phyloP scores from a whole-genome alignment of 2,888 invertebrate genomes.

The Phanerotoma sp. region DNA sequence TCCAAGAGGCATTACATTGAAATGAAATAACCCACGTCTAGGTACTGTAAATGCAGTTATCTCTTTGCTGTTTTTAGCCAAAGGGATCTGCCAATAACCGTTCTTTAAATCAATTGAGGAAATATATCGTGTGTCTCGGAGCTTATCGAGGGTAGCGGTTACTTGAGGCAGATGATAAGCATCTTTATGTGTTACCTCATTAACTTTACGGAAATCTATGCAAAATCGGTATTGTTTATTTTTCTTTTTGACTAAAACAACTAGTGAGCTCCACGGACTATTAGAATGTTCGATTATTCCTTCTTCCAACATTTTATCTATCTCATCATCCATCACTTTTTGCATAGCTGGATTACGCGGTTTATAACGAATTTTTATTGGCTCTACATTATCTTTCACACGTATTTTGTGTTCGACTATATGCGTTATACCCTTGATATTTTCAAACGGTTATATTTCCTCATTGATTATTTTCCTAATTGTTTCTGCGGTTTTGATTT shows the following conservation, averaged over 20 bases:
- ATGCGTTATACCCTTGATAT: not conserved
- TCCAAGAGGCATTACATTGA: conserved; percentile 39
- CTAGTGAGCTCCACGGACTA: conserved; percentile 36
- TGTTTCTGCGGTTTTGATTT: too few species aligned
- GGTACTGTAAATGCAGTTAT: conserved; percentile 44
- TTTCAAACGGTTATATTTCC: not conserved
- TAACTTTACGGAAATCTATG: conserved; percentile 25
- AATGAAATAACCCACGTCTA: conserved; percentile 37
- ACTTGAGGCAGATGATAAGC: conserved; percentile 23
- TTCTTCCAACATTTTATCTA: conserved; percentile 40
- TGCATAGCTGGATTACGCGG: conserved; percentile 12
- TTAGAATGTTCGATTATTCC: conserved; percentile 40
- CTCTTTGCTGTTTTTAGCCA: conserved; percentile 26
- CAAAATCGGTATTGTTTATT: conserved; percentile 25
- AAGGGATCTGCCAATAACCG: conserved; percentile 35
- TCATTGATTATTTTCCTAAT: not conserved
- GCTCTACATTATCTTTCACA: not conserved
- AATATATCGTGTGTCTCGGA: conserved; percentile 26
- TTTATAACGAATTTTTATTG: conserved; percentile 24
- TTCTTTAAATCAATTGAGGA: conserved; percentile 19
- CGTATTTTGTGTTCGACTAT: conserved; percentile 8
- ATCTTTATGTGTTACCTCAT: not conserved
- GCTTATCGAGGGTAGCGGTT: conserved; percentile 19
- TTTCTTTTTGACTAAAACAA: conserved; percentile 27
- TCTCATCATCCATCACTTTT: conserved; percentile 28